A percentile compares a stretch with the other conserved stretches of the same genome.
Evolutionary conservation across 2,113 vertebrate genomes (phyloP).

Genomic region (Hirundichthys speculiger): DNA sequence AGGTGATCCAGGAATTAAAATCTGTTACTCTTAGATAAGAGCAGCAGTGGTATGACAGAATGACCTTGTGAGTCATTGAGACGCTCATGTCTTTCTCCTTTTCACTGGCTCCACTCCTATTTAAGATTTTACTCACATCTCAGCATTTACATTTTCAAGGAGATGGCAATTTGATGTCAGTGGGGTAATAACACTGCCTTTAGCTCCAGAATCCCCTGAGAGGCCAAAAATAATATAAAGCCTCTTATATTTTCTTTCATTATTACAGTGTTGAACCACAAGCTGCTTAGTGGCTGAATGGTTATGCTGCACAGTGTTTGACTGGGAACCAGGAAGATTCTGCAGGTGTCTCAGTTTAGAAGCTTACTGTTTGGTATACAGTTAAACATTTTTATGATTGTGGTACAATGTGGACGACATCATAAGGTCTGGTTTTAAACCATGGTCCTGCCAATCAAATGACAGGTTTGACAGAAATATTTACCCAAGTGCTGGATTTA

Average conservation of each 20-base stretch:
- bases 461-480: too few relatives aligned
- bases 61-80: conserved; percentile 13
- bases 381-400: conserved; percentile 1
- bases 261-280: conserved; percentile 17
- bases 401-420: background rate
- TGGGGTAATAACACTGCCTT: conserved; percentile 12
- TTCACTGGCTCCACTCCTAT: background rate
- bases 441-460: too few relatives aligned
- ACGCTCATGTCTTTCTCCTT: too few relatives aligned
- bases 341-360: background rate
- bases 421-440: too few relatives aligned
- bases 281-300: background rate
- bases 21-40: conserved; percentile 32
- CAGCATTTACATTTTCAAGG: conserved; percentile 15
- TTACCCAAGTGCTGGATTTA: too few relatives aligned
- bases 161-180: conserved; percentile 32
- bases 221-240: conserved; percentile 13
- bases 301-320: background rate
- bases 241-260: conserved; percentile 21
- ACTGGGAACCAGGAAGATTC: background rate
- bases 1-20: conserved; percentile 31
- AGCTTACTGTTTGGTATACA: background rate
- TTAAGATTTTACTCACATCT: conserved; percentile 14
- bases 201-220: conserved; percentile 9
- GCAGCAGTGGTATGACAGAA: background rate